phyloP scores from a whole-genome alignment of 2,797 vertebrate species.

The Takifugu ocellatus region DNA sequence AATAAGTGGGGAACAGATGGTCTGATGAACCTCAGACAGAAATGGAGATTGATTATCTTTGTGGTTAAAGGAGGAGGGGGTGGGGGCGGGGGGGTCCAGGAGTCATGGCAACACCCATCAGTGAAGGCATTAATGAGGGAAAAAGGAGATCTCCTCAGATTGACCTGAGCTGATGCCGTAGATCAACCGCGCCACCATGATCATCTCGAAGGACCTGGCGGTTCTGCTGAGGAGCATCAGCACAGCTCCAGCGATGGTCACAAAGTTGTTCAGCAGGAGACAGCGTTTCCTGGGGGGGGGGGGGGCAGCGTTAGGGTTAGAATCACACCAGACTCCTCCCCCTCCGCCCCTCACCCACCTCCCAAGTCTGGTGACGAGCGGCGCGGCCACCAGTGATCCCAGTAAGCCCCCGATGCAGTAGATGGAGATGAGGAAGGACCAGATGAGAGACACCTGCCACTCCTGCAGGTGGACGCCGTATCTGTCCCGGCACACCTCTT shows the following conservation, averaged over 20 bases:
- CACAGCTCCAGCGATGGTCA: conserved; percentile 61
- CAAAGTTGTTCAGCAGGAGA: conserved; percentile 68
- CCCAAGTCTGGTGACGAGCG: conserved; percentile 45
- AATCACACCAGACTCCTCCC: neutral
- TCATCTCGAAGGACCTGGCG: conserved; percentile 77
- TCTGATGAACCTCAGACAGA: neutral
- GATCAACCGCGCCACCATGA: conserved; percentile 73
- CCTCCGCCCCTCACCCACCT: conserved; percentile 54
- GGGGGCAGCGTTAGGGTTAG: neutral
- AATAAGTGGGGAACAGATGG: conserved; percentile 13
- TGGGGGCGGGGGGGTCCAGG: neutral
- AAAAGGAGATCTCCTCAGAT: neutral
- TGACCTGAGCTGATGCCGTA: conserved; percentile 69
- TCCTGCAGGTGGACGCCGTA: conserved; percentile 52
- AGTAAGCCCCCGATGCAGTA: conserved; percentile 72
- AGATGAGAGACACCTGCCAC: conserved; percentile 73
- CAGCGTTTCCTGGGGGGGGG: conserved; percentile 61
- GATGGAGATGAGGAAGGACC: conserved; percentile 74
- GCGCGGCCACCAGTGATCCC: conserved; percentile 48
- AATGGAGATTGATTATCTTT: neutral
- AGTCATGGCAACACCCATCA: neutral
- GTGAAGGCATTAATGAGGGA: neutral
- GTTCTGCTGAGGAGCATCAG: conserved; percentile 69
- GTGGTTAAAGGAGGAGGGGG: conserved; percentile 3
- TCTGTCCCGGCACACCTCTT: conserved; percentile 62